Evolutionary conservation across 2,113 vertebrate species (phyloP).

Genomic region (Otus sunia): DNA sequence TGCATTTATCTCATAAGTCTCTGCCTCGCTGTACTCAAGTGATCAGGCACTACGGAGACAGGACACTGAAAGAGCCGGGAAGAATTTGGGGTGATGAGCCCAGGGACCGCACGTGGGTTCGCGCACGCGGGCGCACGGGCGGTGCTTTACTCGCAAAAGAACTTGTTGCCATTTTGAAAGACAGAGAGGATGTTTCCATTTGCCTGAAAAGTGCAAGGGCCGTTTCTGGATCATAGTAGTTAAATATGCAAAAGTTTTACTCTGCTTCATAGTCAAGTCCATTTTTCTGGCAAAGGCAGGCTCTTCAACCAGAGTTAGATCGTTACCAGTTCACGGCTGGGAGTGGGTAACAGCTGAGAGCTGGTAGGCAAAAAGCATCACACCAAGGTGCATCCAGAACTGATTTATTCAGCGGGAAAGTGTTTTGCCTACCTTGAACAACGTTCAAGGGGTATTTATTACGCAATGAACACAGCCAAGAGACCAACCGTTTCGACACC

Average conservation of each 20-base stretch:
- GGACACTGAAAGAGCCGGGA: background rate
- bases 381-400: slow-evolving; percentile 53
- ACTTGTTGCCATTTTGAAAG: slow-evolving; percentile 56
- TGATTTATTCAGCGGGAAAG: slow-evolving; percentile 30
- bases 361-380: slow-evolving; percentile 29
- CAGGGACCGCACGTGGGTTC: accelerated
- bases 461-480: slow-evolving; percentile 8
- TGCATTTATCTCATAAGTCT: background rate
- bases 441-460: background rate
- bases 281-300: slow-evolving; percentile 56
- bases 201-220: slow-evolving; percentile 70
- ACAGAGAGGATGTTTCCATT: slow-evolving; percentile 61
- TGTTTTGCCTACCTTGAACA: slow-evolving; percentile 30
- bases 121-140: accelerated
- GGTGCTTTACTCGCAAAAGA: background rate
- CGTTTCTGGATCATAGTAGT: slow-evolving; percentile 64
- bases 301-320: slow-evolving; percentile 36
- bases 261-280: slow-evolving; percentile 46
- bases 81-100: background rate
- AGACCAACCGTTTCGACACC: background rate
- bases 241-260: slow-evolving; percentile 40
- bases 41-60: slow-evolving; percentile 2
- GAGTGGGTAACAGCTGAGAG: slow-evolving; percentile 39
- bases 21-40: background rate
- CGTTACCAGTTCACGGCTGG: background rate